Percentiles rank a stretch among this genome's conserved stretches.
phyloP scores from a whole-genome alignment of 1,140 invertebrate genomes.

The Aphidius ervi region DNA sequence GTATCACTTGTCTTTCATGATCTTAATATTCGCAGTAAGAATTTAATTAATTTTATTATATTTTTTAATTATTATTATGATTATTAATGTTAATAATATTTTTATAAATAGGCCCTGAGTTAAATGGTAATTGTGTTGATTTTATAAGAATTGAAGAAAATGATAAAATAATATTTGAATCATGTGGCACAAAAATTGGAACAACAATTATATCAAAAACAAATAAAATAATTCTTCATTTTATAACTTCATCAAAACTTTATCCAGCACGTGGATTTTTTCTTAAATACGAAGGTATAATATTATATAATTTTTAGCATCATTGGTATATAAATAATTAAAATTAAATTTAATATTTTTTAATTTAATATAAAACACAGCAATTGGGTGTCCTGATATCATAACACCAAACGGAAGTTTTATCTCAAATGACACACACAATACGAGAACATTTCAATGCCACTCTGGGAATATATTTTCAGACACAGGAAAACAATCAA shows the following conservation, averaged over 20 bases:
- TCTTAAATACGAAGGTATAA: constrained; percentile 48
- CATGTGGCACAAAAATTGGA: constrained; percentile 43
- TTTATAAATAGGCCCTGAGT: constrained; percentile 33
- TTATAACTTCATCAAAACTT: constrained; percentile 38
- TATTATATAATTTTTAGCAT: constrained; percentile 5
- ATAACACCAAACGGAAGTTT: constrained; percentile 42
- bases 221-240: constrained; percentile 45
- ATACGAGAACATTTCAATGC: constrained; percentile 45
- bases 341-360: too few relatives aligned
- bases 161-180: constrained; percentile 43
- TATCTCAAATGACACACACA: constrained; percentile 37
- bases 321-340: too few relatives aligned
- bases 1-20: constrained; percentile 47
- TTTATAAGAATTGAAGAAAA: constrained; percentile 43
- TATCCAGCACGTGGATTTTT: constrained; percentile 48
- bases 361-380: constrained; percentile 24
- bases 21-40: constrained; percentile 47
- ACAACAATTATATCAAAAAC: constrained; percentile 43
- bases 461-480: constrained; percentile 41
- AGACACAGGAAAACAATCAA: constrained; percentile 38
- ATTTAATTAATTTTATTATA: constrained; percentile 7
- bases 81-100: not conserved
- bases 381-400: constrained; percentile 43
- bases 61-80: constrained; percentile 2
- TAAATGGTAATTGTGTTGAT: constrained; percentile 45